phyloP scores from a whole-genome alignment of 2,113 vertebrate species.

The Rhea americana region DNA sequence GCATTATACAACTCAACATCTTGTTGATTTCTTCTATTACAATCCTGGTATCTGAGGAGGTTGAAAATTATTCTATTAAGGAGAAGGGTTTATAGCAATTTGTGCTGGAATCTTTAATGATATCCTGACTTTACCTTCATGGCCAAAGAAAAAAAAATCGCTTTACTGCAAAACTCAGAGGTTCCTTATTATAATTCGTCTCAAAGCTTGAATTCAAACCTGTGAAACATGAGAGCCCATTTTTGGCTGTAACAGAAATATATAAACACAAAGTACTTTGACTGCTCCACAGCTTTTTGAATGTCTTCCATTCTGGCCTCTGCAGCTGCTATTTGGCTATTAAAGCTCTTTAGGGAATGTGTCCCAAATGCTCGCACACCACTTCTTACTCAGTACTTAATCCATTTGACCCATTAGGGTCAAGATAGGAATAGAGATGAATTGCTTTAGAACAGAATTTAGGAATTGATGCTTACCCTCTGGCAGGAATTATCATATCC shows the following conservation, averaged over 20 bases:
- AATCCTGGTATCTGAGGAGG: constrained; percentile 2
- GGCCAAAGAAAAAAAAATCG: constrained; percentile 49
- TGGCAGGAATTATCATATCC: background rate
- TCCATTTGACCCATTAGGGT: background rate
- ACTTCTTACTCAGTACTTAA: constrained; percentile 25
- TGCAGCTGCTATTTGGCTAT: constrained; percentile 29
- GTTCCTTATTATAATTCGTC: constrained; percentile 17
- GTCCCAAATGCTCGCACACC: background rate
- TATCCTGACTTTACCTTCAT: constrained; percentile 17
- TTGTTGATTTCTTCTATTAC: constrained; percentile 22
- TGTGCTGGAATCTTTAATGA: constrained; percentile 21
- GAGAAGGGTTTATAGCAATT: background rate
- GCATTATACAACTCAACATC: background rate
- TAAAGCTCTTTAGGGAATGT: background rate
- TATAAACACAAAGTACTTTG: background rate
- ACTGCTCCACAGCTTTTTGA: constrained; percentile 6
- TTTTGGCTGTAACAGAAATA: constrained; percentile 31
- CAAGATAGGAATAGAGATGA: background rate
- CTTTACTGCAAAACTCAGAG: constrained; percentile 26
- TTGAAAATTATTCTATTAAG: background rate
- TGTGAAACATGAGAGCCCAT: background rate
- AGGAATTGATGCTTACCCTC: background rate
- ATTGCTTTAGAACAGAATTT: constrained; percentile 5
- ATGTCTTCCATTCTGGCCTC: background rate
- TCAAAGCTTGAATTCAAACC: constrained; percentile 44